Conservation (phyloP, 2,888 invertebrate genomes). For the Carcina quercana region DNA sequence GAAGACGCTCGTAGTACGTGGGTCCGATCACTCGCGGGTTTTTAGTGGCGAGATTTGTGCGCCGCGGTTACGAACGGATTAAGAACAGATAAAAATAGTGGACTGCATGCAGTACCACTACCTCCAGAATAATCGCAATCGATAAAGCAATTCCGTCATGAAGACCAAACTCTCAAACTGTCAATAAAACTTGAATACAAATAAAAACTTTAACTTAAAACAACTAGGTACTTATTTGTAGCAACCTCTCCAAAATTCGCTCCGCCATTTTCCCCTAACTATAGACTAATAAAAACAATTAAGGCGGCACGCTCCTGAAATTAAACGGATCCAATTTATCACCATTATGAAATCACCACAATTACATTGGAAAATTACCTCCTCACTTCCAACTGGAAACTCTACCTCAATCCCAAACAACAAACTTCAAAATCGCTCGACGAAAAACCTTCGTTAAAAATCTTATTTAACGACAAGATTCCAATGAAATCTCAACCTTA, state of each 20-base stretch:
- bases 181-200: no score
- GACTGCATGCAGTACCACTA: no score
- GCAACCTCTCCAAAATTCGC: background rate
- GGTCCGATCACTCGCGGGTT: no score
- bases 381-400: background rate
- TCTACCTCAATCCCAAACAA: background rate
- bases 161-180: no score
- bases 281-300: conserved; percentile 42
- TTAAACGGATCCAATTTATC: conserved; percentile 39
- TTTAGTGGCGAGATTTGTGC: no score
- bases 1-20: no score
- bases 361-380: conserved; percentile 32
- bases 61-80: no score
- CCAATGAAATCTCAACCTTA: conserved; percentile 1
- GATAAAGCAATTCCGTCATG: no score
- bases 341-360: conserved; percentile 51
- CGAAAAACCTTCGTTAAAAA: background rate
- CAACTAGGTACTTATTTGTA: no score
- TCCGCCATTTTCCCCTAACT: conserved; percentile 14
- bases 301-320: conserved; percentile 21
- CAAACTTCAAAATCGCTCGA: background rate
- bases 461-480: background rate
- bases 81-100: no score
- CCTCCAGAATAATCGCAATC: no score
- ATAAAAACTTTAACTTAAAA: no score